phyloP scores from a whole-genome alignment of 2,888 invertebrate genomes.

The Axea sp. region DNA sequence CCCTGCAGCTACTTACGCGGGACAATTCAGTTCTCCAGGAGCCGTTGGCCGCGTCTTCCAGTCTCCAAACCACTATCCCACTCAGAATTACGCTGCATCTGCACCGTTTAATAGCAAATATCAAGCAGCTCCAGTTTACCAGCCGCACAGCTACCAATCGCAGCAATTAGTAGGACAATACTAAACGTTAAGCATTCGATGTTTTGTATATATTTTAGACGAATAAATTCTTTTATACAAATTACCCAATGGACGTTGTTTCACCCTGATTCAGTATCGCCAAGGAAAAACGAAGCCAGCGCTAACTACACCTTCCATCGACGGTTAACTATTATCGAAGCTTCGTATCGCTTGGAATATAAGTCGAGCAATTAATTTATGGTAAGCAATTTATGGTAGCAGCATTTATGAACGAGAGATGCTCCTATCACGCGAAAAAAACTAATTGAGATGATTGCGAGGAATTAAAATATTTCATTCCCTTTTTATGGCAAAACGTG shows the following conservation, averaged over 20 bases:
- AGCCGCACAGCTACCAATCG: constrained; percentile 72
- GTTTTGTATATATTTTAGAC: constrained; percentile 77
- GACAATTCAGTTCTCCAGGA: constrained; percentile 65
- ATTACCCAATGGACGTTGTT: constrained; percentile 12
- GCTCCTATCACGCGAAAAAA: constrained; percentile 11
- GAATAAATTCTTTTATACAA: constrained; percentile 76
- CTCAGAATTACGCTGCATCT: constrained; percentile 60
- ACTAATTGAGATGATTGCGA: constrained; percentile 23
- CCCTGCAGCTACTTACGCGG: constrained; percentile 62
- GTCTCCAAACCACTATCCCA: constrained; percentile 59
- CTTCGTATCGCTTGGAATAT: constrained; percentile 1
- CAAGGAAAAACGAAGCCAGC: neutral
- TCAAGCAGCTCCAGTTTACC: constrained; percentile 67
- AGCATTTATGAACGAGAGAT: constrained; percentile 5
- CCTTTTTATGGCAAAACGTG: constrained; percentile 44
- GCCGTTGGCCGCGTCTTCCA: constrained; percentile 42
- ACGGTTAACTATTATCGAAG: constrained; percentile 3
- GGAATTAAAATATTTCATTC: constrained; percentile 39
- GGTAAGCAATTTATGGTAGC: constrained; percentile 23
- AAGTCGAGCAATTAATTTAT: neutral
- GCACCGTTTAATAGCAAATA: constrained; percentile 63
- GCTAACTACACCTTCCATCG: neutral
- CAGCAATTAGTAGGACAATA: constrained; percentile 69
- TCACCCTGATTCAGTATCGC: neutral
- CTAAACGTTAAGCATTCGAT: constrained; percentile 61